Percentiles rank a stretch among this genome's conserved stretches.
Conservation (phyloP, 2,113 vertebrate genomes). For the Perognathus longimembris region DNA sequence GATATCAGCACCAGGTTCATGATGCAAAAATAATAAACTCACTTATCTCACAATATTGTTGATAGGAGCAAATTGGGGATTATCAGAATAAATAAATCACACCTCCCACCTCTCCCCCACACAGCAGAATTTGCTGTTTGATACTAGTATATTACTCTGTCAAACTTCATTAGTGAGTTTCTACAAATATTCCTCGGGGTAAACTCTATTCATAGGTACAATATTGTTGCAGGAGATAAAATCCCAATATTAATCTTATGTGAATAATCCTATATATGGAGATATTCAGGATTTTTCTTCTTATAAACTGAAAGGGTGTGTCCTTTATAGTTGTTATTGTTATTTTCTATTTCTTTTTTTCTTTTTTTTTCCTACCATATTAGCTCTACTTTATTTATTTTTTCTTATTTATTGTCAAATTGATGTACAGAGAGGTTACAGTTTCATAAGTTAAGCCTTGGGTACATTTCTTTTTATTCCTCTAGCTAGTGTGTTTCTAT, state of each 20-base stretch:
- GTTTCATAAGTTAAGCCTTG: too few relatives aligned
- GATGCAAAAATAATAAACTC: neutral
- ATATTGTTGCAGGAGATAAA: neutral
- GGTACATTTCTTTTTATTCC: neutral
- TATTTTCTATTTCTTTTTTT: too few relatives aligned
- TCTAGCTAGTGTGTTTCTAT: neutral
- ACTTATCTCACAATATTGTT: neutral
- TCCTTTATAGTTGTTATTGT: neutral
- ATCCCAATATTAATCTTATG: neutral
- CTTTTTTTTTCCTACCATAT: too few relatives aligned
- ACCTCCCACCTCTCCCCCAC: neutral
- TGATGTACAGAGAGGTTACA: too few relatives aligned
- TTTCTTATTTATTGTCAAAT: too few relatives aligned
- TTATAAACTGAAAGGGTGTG: neutral
- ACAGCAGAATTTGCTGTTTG: neutral
- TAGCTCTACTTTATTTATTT: too few relatives aligned
- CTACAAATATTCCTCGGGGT: neutral
- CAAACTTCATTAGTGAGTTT: constrained; percentile 1
- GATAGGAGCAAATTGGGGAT: neutral
- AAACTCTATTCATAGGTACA: neutral
- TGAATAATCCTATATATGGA: neutral
- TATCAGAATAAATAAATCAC: neutral
- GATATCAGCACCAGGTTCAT: neutral
- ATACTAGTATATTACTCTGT: neutral
- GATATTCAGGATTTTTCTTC: neutral